Evolutionary conservation across 2,797 vertebrate genomes (phyloP).

Genomic region (Petrocephalus schoutedeni): DNA sequence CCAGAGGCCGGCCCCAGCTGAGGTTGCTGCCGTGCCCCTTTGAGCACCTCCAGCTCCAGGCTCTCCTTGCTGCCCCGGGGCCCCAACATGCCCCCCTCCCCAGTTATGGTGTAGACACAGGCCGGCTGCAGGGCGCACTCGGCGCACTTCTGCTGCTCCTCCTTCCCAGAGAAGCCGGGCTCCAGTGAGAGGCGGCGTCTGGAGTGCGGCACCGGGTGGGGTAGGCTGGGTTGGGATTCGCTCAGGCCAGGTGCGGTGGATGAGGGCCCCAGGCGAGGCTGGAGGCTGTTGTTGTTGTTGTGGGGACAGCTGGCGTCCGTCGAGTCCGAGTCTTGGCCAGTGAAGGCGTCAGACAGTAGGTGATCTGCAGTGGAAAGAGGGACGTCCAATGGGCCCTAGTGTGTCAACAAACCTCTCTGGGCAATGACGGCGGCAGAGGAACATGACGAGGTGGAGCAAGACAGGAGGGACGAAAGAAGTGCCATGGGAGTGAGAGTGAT

Average conservation of each 20-base stretch:
- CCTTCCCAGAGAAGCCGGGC: constrained; percentile 62
- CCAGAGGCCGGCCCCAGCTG: constrained; percentile 53
- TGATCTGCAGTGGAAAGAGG: constrained; percentile 65
- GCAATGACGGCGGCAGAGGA: not conserved
- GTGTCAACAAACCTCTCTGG: not conserved
- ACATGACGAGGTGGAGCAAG: not conserved
- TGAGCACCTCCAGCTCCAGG: constrained; percentile 86
- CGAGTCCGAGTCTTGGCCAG: constrained; percentile 79
- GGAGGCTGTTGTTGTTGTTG: constrained; percentile 57
- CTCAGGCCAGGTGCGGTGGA: constrained; percentile 43
- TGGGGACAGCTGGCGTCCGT: constrained; percentile 54
- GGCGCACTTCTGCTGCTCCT: constrained; percentile 76
- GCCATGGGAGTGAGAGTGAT: constrained; percentile 30
- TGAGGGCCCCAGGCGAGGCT: constrained; percentile 50
- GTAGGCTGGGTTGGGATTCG: constrained; percentile 45
- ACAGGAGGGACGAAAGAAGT: not conserved
- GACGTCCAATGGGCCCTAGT: not conserved
- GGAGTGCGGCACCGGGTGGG: constrained; percentile 61
- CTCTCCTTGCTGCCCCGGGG: constrained; percentile 75
- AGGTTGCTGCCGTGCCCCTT: constrained; percentile 58
- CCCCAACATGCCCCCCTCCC: constrained; percentile 81
- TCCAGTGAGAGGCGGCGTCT: constrained; percentile 79
- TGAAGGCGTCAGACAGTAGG: constrained; percentile 81
- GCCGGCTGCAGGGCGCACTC: constrained; percentile 75
- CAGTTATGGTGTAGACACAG: constrained; percentile 87